phyloP scores from a whole-genome alignment of 1,140 invertebrate genomes.

The Drosophila murphyi region DNA sequence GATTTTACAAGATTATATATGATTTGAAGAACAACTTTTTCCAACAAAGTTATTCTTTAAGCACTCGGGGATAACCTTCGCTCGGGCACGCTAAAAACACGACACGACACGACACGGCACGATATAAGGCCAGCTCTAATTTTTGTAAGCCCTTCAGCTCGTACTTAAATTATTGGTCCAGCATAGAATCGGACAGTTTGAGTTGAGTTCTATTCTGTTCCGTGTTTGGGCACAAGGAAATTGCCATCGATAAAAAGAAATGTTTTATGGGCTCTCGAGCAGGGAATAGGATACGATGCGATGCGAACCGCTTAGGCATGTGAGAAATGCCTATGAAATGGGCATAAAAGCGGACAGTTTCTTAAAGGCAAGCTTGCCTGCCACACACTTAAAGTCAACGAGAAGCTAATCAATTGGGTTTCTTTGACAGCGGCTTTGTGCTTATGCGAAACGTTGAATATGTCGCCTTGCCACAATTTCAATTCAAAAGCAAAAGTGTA shows the following conservation, averaged over 20 bases:
- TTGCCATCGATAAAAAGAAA: constrained; percentile 52
- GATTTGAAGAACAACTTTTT: too few species aligned
- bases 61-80: too few species aligned
- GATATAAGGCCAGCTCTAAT: not conserved
- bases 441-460: too few species aligned
- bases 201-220: not conserved
- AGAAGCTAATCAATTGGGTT: constrained; percentile 27
- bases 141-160: constrained; percentile 14
- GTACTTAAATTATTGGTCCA: constrained; percentile 65
- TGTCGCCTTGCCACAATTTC: not conserved
- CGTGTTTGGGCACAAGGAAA: constrained; percentile 45
- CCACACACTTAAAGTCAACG: constrained; percentile 9
- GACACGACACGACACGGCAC: too few species aligned
- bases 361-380: constrained; percentile 1
- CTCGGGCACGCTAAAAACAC: too few species aligned
- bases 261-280: constrained; percentile 30
- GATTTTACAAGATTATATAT: too few species aligned
- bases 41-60: too few species aligned
- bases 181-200: constrained; percentile 14
- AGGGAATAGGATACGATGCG: constrained; percentile 9
- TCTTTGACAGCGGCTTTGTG: not conserved
- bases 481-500: not conserved
- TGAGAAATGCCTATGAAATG: constrained; percentile 43
- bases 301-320: constrained; percentile 10
- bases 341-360: constrained; percentile 31